Evolutionary conservation across 2,888 invertebrate genomes (phyloP).

Genomic region (Andrena camellia): DNA sequence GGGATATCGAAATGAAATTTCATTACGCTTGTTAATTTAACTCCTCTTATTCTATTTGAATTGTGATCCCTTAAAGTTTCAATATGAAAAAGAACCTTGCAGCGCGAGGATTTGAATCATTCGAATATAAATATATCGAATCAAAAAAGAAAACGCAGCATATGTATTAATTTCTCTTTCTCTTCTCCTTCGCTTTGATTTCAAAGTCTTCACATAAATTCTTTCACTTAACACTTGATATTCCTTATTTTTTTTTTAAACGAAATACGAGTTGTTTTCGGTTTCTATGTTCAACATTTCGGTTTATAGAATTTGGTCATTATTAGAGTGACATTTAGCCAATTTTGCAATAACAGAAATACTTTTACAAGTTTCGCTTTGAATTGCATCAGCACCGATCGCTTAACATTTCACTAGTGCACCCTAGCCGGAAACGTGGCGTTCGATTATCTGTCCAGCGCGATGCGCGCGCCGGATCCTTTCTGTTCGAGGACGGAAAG

Average conservation of each 20-base stretch:
- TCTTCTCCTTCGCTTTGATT: not conserved
- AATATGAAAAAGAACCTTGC: too few relatives aligned
- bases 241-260: not conserved
- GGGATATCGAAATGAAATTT: not conserved
- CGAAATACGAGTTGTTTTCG: not conserved
- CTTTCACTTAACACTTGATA: not conserved
- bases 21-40: not conserved
- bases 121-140: not conserved
- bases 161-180: too few relatives aligned
- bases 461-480: conserved; percentile 52
- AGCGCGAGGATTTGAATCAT: too few relatives aligned
- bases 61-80: too few relatives aligned
- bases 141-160: not conserved
- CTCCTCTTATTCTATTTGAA: not conserved
- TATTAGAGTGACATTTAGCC: too few relatives aligned
- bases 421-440: not conserved
- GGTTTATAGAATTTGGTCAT: too few relatives aligned
- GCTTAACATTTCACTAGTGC: not conserved
- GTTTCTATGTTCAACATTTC: too few relatives aligned
- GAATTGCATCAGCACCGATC: not conserved
- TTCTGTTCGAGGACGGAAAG: conserved; percentile 56
- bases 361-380: not conserved
- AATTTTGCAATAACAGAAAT: not conserved
- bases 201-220: not conserved
- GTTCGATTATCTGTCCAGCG: conserved; percentile 46